Evolutionary conservation across 2,113 vertebrate genomes (phyloP).

Genomic region (Butorides virescens): DNA sequence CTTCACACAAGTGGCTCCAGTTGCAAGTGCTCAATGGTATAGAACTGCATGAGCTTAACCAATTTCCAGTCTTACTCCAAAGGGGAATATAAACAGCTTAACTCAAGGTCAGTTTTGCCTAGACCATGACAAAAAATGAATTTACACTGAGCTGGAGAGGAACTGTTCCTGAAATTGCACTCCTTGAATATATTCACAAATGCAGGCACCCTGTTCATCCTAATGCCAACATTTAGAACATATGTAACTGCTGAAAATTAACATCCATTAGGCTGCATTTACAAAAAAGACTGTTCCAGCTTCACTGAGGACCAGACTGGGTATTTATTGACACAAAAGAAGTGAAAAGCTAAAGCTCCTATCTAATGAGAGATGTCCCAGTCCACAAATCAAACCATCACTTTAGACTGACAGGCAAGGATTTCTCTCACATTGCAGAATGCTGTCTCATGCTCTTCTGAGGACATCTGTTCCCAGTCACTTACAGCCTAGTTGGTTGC

Average conservation of each 20-base stretch:
- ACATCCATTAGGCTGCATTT: background rate
- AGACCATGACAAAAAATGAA: background rate
- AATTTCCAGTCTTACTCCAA: background rate
- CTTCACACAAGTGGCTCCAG: background rate
- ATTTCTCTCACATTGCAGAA: background rate
- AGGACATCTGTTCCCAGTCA: background rate
- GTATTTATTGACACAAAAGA: background rate
- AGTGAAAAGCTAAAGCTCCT: background rate
- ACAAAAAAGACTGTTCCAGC: background rate
- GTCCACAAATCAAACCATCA: background rate
- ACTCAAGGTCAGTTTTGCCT: background rate
- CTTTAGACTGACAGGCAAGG: background rate
- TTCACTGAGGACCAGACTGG: background rate
- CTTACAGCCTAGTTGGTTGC: background rate
- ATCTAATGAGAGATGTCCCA: background rate
- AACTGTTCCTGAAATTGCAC: background rate
- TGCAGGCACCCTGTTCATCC: background rate
- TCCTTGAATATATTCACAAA: background rate
- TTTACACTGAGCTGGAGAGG: background rate
- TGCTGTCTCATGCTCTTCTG: conserved; percentile 4
- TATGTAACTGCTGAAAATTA: background rate
- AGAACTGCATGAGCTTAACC: background rate
- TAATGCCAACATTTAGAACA: background rate
- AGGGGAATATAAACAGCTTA: background rate
- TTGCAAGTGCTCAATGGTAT: background rate